phyloP scores from a whole-genome alignment of 2,113 vertebrate species.

The Hucho hucho region DNA sequence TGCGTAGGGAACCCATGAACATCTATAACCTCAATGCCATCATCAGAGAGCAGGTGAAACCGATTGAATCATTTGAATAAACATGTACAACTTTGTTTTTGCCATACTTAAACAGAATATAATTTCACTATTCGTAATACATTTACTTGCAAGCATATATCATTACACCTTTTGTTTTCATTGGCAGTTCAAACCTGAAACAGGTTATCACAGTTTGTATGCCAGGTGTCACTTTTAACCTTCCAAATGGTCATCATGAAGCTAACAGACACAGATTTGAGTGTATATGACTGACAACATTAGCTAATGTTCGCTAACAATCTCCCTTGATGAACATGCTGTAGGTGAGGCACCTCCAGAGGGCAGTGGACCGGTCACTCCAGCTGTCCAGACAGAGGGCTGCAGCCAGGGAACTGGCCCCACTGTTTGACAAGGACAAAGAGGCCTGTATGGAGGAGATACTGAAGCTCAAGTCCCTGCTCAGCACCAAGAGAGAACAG shows the following conservation, averaged over 20 bases:
- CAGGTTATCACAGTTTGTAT: neutral
- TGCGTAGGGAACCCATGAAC: constrained; percentile 92
- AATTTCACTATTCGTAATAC: constrained; percentile 25
- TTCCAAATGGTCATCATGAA: too few relatives aligned
- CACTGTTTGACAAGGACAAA: constrained; percentile 94
- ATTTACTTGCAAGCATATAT: too few relatives aligned
- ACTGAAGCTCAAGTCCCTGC: constrained; percentile 92
- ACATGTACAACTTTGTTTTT: neutral
- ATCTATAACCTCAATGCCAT: constrained; percentile 97
- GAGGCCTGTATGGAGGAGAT: constrained; percentile 96
- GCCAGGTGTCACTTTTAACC: neutral
- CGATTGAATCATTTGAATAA: neutral
- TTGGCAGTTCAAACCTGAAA: neutral
- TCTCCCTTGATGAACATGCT: too few relatives aligned
- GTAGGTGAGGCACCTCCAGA: constrained; percentile 92
- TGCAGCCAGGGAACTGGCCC: constrained; percentile 86
- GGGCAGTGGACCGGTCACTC: constrained; percentile 89
- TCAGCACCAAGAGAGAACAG: constrained; percentile 97
- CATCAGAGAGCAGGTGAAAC: constrained; percentile 89
- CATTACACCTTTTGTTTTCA: constrained; percentile 54
- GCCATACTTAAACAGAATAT: constrained; percentile 71
- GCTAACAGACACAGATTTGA: too few relatives aligned
- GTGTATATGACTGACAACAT: too few relatives aligned
- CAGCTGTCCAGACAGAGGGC: constrained; percentile 92
- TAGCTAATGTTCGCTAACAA: too few relatives aligned